Evolutionary conservation across 2,797 vertebrate genomes (phyloP).

Genomic region (Enteromius unitaeniatus): DNA sequence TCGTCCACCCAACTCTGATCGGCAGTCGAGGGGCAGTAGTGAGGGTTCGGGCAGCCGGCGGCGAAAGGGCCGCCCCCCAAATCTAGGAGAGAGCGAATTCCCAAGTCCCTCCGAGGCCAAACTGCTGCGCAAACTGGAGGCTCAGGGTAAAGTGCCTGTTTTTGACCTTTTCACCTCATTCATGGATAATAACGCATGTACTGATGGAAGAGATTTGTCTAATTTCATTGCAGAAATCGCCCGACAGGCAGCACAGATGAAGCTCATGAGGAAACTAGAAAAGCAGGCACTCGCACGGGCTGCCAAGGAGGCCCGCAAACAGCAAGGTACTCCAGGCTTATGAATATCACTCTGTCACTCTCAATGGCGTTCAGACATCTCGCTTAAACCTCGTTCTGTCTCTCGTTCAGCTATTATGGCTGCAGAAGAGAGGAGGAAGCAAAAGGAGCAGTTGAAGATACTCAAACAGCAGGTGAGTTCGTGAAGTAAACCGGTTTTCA

Average conservation of each 20-base stretch:
- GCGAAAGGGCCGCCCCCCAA: slow-evolving; percentile 92
- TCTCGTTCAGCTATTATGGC: slow-evolving; percentile 92
- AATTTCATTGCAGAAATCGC: slow-evolving; percentile 88
- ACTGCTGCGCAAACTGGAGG: slow-evolving; percentile 93
- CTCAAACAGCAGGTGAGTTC: slow-evolving; percentile 94
- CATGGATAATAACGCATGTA: background rate
- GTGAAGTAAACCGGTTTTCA: slow-evolving; percentile 20
- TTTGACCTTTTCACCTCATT: slow-evolving; percentile 23
- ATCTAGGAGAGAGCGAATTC: slow-evolving; percentile 88
- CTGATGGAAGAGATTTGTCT: slow-evolving; percentile 12
- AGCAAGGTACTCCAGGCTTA: slow-evolving; percentile 84
- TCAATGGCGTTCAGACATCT: background rate
- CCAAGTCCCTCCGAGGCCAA: slow-evolving; percentile 89
- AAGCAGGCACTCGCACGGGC: slow-evolving; percentile 95
- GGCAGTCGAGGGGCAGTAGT: slow-evolving; percentile 81
- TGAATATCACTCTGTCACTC: background rate
- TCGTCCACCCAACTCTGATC: slow-evolving; percentile 87
- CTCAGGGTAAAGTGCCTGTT: slow-evolving; percentile 85
- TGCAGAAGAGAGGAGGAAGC: slow-evolving; percentile 95
- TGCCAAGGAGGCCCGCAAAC: slow-evolving; percentile 97
- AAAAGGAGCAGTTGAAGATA: slow-evolving; percentile 98
- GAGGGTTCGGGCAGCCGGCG: slow-evolving; percentile 78
- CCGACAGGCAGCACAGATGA: slow-evolving; percentile 96
- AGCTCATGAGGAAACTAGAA: slow-evolving; percentile 97
- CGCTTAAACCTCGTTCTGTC: slow-evolving; percentile 27